Percentiles rank a stretch among this genome's conserved stretches.
Evolutionary conservation across 2,888 invertebrate genomes (phyloP).

Genomic region (Pheosia gnoma): DNA sequence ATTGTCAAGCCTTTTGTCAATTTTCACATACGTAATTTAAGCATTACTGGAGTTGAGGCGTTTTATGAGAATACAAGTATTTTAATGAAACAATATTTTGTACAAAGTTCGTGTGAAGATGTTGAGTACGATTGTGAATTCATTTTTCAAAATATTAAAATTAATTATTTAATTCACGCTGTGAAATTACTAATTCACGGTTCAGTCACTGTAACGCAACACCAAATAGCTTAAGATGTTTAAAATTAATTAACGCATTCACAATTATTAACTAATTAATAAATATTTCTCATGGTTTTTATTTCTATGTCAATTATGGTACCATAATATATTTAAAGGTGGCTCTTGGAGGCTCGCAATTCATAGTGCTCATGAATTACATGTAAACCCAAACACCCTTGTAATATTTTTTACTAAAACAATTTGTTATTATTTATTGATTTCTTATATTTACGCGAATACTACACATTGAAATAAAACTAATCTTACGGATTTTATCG

Average conservation of each 20-base stretch:
- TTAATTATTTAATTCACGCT: conserved; percentile 57
- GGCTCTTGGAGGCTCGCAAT: too few species aligned
- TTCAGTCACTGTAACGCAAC: conserved; percentile 75
- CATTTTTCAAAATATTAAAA: conserved; percentile 61
- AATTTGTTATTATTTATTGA: conserved; percentile 13
- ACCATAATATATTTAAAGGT: too few species aligned
- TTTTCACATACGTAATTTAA: conserved; percentile 76
- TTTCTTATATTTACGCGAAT: too few species aligned
- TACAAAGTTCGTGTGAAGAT: conserved; percentile 73
- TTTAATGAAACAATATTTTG: conserved; percentile 68
- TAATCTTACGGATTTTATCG: too few species aligned
- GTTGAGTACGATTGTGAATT: conserved; percentile 74
- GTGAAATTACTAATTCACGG: conserved; percentile 53
- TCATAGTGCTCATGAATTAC: too few species aligned
- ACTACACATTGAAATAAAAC: too few species aligned
- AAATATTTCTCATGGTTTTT: background rate
- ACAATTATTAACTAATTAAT: conserved; percentile 34
- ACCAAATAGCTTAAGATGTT: conserved; percentile 76
- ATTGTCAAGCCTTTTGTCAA: conserved; percentile 64
- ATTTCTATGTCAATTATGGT: too few species aligned
- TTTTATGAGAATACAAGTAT: conserved; percentile 47
- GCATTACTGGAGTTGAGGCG: conserved; percentile 47
- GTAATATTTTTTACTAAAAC: background rate
- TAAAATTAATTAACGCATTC: conserved; percentile 49
- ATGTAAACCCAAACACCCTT: too few species aligned